Evolutionary conservation across 1,140 invertebrate genomes (phyloP).

Genomic region (Maconellicoccus hirsutus): DNA sequence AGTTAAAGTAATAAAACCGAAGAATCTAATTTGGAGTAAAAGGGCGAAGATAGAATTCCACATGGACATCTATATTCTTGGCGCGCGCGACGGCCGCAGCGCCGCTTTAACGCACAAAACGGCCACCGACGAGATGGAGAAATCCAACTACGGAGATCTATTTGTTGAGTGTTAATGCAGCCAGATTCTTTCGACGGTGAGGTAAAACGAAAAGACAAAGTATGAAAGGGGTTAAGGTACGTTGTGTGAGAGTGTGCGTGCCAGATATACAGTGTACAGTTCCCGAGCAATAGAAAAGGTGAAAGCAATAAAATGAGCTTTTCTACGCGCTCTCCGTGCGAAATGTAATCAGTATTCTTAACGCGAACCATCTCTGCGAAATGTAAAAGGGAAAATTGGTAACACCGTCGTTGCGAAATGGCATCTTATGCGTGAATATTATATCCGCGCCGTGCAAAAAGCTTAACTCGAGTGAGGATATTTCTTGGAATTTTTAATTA

Average conservation of each 20-base stretch:
- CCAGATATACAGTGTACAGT: too few relatives aligned
- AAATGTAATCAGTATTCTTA: background rate
- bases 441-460: too few relatives aligned
- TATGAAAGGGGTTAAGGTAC: too few relatives aligned
- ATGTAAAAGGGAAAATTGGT: too few relatives aligned
- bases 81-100: background rate
- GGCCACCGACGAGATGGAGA: background rate
- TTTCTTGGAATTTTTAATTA: too few relatives aligned
- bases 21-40: conserved; percentile 9
- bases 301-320: background rate
- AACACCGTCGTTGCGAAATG: too few relatives aligned
- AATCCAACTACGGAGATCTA: background rate
- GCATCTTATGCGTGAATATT: too few relatives aligned
- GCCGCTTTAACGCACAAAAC: too few relatives aligned
- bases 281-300: background rate
- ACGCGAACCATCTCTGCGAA: background rate
- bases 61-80: conserved; percentile 8
- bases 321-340: background rate
- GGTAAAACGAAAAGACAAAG: too few relatives aligned
- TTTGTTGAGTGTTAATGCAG: conserved; percentile 3
- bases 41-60: conserved; percentile 7
- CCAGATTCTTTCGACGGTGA: background rate
- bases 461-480: too few relatives aligned
- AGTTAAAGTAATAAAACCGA: conserved; percentile 6
- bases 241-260: too few relatives aligned